Conservation (phyloP, 2,797 vertebrate species). For the Myotis daubentonii region DNA sequence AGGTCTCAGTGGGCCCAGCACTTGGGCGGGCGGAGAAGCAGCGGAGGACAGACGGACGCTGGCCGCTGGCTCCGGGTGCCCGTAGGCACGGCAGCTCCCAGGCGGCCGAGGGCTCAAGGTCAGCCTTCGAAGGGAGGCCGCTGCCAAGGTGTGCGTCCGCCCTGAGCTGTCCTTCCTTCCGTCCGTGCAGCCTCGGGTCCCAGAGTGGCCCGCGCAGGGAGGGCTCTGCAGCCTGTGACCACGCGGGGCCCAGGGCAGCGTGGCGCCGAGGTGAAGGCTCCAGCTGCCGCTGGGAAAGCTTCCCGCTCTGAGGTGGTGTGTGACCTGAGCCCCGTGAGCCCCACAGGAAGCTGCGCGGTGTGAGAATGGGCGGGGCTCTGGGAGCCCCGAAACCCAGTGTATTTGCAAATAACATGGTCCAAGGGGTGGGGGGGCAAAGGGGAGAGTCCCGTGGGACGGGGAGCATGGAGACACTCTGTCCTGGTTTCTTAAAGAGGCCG, state of each 20-base stretch:
- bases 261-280: rapidly evolving
- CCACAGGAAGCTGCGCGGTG: rapidly evolving
- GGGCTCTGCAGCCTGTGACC: neutral
- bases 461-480: neutral
- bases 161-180: rapidly evolving
- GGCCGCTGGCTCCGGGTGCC: neutral
- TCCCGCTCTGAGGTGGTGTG: neutral
- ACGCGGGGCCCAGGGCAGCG: rapidly evolving
- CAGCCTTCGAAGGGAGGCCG: neutral
- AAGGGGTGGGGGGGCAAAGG: neutral
- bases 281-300: neutral
- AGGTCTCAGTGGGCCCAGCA: constrained; percentile 80
- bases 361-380: rapidly evolving
- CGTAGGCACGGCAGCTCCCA: neutral
- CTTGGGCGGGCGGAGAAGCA: constrained; percentile 35
- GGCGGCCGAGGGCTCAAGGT: neutral
- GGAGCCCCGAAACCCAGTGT: neutral
- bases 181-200: rapidly evolving
- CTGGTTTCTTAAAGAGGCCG: neutral
- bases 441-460: neutral
- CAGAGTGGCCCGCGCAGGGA: neutral
- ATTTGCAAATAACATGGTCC: neutral
- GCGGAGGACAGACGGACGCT: neutral
- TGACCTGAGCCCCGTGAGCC: neutral
- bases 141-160: neutral